Evolutionary conservation across 2,888 invertebrate genomes (phyloP), one percentile per base, ranked within the genome.

Genomic region (Formica aserva): DNA sequence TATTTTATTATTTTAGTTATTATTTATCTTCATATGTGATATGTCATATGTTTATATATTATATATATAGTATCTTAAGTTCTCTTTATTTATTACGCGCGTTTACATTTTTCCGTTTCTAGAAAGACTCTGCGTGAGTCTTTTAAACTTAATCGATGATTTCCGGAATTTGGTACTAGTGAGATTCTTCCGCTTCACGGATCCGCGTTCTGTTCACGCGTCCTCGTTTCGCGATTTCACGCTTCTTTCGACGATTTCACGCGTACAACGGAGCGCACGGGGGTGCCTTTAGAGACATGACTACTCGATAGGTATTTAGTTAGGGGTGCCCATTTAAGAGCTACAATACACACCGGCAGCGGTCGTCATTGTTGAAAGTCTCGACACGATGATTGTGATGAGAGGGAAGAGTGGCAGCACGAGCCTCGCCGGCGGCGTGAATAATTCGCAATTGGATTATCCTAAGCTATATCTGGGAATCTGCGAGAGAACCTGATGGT

Each of bases 401-500:
- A 88, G 81, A 84, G 88, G 83, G 87, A 87, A 84, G 87, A 82
- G 89, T 85, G 48, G 84, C 81, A 85, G 84, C 86, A 63, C 74
- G 81, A 83, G 84, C 82, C 85, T 82, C 71, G 78, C 71, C 75
- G 81, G 18, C 62, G 82, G 89, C 86, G 86, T 90, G 88, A 85
- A 92, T 92, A 91, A 93, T 93, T 93, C 89, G 86, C 67, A 92
- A 93, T 93, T 93, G 91, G 92, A 92, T 93, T 92, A 92, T 82
- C 86, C 82, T 69, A 85, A 88, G 74, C 87, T 87, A 85, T 88
- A 87, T 86, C 89, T 91, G 91, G 85, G 89, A 91, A 90, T 88
- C 85, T 63, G 22, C 41, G n/a, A 55, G 22, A 75, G n/a, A 52
- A 8, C 4, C 26, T 35, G n/a, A 35, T 22, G 22, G 18, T 55